These are phyloP conservation scores for Turdus rufiventris DNA, from an alignment of 2,113 vertebrate genomes.

Conservation along the genomic window DNA sequence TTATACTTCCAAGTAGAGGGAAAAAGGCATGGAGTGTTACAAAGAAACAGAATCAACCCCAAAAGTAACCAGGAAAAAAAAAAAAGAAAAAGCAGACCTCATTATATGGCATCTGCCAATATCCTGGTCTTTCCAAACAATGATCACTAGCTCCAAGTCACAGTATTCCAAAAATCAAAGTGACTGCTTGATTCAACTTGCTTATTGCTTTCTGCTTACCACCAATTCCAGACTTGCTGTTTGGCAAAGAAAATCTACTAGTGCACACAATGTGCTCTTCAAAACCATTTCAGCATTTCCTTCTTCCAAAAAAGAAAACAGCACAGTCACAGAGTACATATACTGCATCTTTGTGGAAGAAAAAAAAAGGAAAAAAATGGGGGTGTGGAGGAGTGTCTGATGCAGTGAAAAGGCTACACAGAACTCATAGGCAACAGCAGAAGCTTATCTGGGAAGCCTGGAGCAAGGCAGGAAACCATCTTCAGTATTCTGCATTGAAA, in stretches of 20 bases:
- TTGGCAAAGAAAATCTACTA: neutral
- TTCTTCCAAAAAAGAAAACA: neutral
- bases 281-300: neutral
- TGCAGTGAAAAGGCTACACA: neutral
- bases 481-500: slow-evolving; percentile 66
- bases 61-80: neutral
- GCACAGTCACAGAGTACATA: neutral
- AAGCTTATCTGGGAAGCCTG: neutral
- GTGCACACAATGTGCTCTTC: neutral
- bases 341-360: neutral
- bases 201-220: neutral
- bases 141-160: neutral
- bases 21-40: neutral
- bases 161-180: slow-evolving; percentile 12
- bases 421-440: neutral
- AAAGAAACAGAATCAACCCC: neutral
- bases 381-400: neutral
- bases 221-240: neutral
- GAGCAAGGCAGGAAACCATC: neutral
- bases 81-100: neutral
- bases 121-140: neutral
- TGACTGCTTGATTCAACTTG: neutral
- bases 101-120: neutral
- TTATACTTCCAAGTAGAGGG: neutral
- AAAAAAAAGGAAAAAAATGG: fast-evolving